Base-by-base conservation (phyloP, 2,113 vertebrate species). In the Colossoma macropomum region DNA sequence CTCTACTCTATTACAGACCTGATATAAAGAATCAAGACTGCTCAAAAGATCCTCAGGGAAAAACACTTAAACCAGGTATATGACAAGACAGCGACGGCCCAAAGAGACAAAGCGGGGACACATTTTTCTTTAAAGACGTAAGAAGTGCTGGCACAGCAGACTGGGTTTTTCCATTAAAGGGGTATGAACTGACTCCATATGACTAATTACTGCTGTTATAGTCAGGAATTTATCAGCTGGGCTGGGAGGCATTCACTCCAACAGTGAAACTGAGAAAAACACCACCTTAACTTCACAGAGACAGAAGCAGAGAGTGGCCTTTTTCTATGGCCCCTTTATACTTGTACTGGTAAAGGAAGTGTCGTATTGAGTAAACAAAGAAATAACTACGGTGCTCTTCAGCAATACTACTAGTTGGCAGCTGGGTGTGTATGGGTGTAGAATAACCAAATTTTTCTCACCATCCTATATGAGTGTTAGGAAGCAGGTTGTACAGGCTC, bases 171-270 rank as follows among this genome's bases (percentile, higher is more conserved):
- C n/a, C 13, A 63, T 63, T 77, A 63, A 10, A 19, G 72, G 3
- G 3, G 27, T 23, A 52, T 60, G 60, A 30, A 59, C 15, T 62
- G 23, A 76, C 30, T 60, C 54, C 27, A 62, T 23, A 62, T 45
- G 59, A 76, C 56, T 76, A 76, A 76, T 76, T 76, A 41, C 30
- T 56, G 50, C 50, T 38, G 30, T 27, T 60, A 56, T 59, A 59
- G 74, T 41, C 75, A 15, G 56, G 74, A 76, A 76, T 76, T 38
- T 34, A 62, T 54, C 30, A 23, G 71, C 71, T 27, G 25, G 2
- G 59, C 25, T 62, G 59, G n/a, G 59, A 62, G 59, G 15, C 59
- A 10, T 77, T 21, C 38, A 45, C 34, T 63, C 59, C 34, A 21
- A 6, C 21, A 48, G 38, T 13, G 1, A 41, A 30, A 41, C 16